Evolutionary conservation across 2,797 vertebrate species (phyloP), one percentile per base, ranked within the genome.

Genomic region (Channa striata): DNA sequence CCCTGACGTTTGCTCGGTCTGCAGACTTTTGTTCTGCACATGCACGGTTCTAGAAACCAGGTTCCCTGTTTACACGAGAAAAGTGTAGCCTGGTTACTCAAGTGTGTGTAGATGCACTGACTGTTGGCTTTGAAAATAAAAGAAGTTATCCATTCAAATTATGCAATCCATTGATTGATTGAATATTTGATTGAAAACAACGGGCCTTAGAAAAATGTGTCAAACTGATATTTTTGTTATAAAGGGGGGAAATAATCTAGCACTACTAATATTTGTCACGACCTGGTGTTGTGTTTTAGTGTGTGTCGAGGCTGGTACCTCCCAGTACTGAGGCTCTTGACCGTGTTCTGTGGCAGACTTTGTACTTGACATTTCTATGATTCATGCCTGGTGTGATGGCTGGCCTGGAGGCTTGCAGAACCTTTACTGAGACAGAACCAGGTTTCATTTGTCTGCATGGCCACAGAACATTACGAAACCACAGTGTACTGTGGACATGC

Each of bases 311-410:
- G 68, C 16, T 1, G 21, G 25, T 30, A 68, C 43, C 16, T 81
- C 53, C 34, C 59, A 40, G 69, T 66, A 37, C 33, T 21, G 70
- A 52, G 64, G 75, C 80, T 76, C 81, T 60, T 76, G 46, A 6
- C 64, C 82, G 54, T 84, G 82, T 80, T 88, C 69, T 79, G 71
- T 74, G 59, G 82, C 85, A 89, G 90, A 89, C 87, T 92, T 91
- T 86, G 84, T 78, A 80, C 92, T 92, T 93, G 93, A 92, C 92
- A 93, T 93, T 93, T 93, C 83, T 77, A 80, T 93, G 90, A 92
- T 89, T 93, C 91, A 89, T 88, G 88, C 80, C 87, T 84, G 85
- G 91, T 92, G 82, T 90, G 89, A 93, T 89, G 76, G 82, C 80
- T 84, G 82, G 92, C 94, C 92, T 80, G 80, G 72, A 92, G 93